A percentile compares a stretch with the other conserved stretches of the same genome.
Conservation (phyloP, 2,888 invertebrate genomes). For the Beris morrisii region DNA sequence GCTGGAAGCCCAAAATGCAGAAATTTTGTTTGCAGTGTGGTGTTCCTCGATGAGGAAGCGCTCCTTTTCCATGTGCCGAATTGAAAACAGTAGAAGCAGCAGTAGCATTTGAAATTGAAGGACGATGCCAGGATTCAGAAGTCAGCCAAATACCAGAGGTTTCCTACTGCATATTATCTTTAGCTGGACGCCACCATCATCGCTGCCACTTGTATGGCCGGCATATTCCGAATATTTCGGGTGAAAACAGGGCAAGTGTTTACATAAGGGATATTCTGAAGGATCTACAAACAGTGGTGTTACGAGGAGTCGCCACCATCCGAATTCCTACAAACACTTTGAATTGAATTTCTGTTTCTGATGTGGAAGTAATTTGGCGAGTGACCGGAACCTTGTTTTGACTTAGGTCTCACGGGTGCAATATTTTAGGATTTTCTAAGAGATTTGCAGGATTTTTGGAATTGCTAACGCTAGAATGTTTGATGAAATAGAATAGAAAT, state of each 20-base stretch:
- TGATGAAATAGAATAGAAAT: too few species aligned
- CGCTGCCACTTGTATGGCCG: slow-evolving; percentile 1
- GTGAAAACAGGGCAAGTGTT: not conserved
- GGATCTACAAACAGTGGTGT: not conserved
- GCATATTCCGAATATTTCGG: slow-evolving; percentile 20
- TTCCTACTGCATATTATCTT: too few species aligned
- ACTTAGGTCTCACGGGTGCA: too few species aligned
- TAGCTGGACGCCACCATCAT: too few species aligned
- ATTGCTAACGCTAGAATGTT: too few species aligned
- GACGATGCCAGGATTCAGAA: slow-evolving; percentile 10
- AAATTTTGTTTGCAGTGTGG: slow-evolving; percentile 37
- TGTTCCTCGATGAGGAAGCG: slow-evolving; percentile 31
- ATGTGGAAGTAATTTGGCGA: too few species aligned
- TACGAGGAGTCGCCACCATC: slow-evolving; percentile 1
- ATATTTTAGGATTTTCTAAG: too few species aligned
- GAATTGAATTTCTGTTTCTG: too few species aligned
- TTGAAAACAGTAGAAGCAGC: not conserved
- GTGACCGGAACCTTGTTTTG: too few species aligned
- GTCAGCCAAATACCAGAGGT: not conserved
- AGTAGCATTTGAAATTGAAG: not conserved
- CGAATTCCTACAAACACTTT: too few species aligned
- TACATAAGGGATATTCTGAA: not conserved
- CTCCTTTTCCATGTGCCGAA: slow-evolving; percentile 7
- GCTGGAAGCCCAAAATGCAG: slow-evolving; percentile 31
- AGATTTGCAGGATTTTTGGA: too few species aligned